Base-by-base conservation (phyloP, 2,797 vertebrate genomes). In the Anableps anableps region DNA sequence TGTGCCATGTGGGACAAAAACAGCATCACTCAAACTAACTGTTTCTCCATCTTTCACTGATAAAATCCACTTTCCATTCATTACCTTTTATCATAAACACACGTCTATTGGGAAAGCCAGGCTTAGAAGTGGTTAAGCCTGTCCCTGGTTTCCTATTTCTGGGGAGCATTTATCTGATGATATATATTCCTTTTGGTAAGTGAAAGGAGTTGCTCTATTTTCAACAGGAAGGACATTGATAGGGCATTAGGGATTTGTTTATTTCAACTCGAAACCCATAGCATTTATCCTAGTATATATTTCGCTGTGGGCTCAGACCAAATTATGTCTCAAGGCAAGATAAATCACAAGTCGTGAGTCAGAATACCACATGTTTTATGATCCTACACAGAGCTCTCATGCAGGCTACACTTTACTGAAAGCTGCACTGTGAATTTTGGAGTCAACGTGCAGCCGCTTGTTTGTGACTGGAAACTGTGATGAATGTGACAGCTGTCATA, bases 1-100 rank as follows among this genome's bases (percentile, higher is more conserved):
- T 95, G 93, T 92, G 89, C 94, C 91, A 89, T 88, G 88, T 86
- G 93, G 93, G 94, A 95, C 91, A 90, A 94, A 95, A 95, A 94
- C 31, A 90, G 85, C 94, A 94, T 95, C 94, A 94, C 91, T 96
- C 95, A 93, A 89, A 78, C 88, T 85, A 94, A 95, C 88, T 87
- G 86, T 90, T 92, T 83, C 88, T 91, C 88, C 93, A 92, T 95
- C 93, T 95, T 95, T 93, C 91, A 90, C 88, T 94, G 93, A 94
- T 95, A 95, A 94, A 95, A 95, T 94, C 94, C 92, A 93, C 92
- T 96, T 95, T 95, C 94, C 94, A 94, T 95, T 96, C 94, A 94
- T 96, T 96, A 95, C 85, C 85, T 90, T 93, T 94, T 92, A 93
- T 96, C 89, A 90, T 94, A 94, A 94, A 95, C 90, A 91, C 90